A percentile compares a stretch with the other conserved stretches of the same genome.
Conservation (phyloP, 2,888 invertebrate genomes). For the Eupsilia transversa region DNA sequence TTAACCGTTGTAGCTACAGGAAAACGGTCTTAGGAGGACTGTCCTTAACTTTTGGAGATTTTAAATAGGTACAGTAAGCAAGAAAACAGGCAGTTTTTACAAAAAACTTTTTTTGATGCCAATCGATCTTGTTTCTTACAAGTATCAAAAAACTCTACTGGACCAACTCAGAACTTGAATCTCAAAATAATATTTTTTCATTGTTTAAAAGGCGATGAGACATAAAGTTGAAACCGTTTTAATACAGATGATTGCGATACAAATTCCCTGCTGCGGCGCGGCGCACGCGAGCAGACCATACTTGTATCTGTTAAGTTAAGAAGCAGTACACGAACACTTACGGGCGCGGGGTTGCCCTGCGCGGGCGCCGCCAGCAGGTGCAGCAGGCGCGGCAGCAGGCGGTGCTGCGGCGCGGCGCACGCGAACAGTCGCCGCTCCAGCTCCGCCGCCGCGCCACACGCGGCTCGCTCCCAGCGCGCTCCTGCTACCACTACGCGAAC, state of each 20-base stretch:
- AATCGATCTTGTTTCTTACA: too few relatives aligned
- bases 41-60: too few relatives aligned
- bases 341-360: slow-evolving; percentile 50
- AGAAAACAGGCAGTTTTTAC: too few relatives aligned
- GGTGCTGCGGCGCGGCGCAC: slow-evolving; percentile 85
- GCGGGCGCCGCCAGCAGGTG: slow-evolving; percentile 79
- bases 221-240: not conserved
- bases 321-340: slow-evolving; percentile 23
- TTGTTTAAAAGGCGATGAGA: not conserved
- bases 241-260: not conserved
- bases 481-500: slow-evolving; percentile 85
- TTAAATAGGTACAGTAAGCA: too few relatives aligned
- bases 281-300: too few relatives aligned
- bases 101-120: too few relatives aligned
- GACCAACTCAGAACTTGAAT: too few relatives aligned
- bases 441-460: slow-evolving; percentile 76
- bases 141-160: too few relatives aligned
- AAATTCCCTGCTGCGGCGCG: too few relatives aligned
- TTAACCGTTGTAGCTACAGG: too few relatives aligned
- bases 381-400: slow-evolving; percentile 86
- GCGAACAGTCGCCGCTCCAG: slow-evolving; percentile 86
- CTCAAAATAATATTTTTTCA: too few relatives aligned
- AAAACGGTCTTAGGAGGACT: too few relatives aligned
- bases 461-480: slow-evolving; percentile 85
- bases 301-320: not conserved